Evolutionary conservation across 2,797 vertebrate genomes (phyloP).

Genomic region (Melanotaenia parkinsoni): DNA sequence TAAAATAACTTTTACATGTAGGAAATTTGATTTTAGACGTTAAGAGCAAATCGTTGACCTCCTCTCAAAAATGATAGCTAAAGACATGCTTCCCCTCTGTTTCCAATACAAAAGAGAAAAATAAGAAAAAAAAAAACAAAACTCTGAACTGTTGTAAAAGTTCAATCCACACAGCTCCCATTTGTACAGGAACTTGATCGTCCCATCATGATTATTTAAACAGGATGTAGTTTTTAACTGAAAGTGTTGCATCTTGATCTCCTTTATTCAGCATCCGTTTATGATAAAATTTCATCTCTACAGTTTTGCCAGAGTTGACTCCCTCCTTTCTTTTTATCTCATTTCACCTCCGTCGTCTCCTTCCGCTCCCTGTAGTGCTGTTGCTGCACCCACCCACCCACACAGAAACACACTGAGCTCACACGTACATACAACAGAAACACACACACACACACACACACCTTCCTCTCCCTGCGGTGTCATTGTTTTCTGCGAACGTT

Average conservation of each 20-base stretch:
- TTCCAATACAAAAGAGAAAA: too few species aligned
- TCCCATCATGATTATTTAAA: slow-evolving; percentile 24
- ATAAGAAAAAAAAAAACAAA: too few species aligned
- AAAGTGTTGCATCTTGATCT: slow-evolving; percentile 7
- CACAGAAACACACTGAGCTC: slow-evolving; percentile 17
- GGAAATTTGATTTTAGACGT: too few species aligned
- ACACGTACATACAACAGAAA: slow-evolving; percentile 10
- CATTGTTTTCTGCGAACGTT: slow-evolving; percentile 82
- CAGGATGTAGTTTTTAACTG: neutral
- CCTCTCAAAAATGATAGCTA: too few species aligned
- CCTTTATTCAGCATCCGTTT: slow-evolving; percentile 30
- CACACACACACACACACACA: slow-evolving; percentile 35
- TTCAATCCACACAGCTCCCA: neutral
- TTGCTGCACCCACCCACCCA: slow-evolving; percentile 64
- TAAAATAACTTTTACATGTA: too few species aligned
- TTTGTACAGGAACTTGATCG: neutral
- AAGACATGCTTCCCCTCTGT: too few species aligned
- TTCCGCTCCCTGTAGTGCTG: slow-evolving; percentile 72
- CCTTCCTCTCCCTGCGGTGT: slow-evolving; percentile 76
- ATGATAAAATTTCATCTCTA: slow-evolving; percentile 56
- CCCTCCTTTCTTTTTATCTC: slow-evolving; percentile 38
- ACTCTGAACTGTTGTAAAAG: neutral
- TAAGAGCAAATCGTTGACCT: too few species aligned
- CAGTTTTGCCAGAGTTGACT: slow-evolving; percentile 37
- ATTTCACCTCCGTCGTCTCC: slow-evolving; percentile 72